Evolutionary conservation across 2,888 invertebrate species (phyloP).

Genomic region (Boloria selene): DNA sequence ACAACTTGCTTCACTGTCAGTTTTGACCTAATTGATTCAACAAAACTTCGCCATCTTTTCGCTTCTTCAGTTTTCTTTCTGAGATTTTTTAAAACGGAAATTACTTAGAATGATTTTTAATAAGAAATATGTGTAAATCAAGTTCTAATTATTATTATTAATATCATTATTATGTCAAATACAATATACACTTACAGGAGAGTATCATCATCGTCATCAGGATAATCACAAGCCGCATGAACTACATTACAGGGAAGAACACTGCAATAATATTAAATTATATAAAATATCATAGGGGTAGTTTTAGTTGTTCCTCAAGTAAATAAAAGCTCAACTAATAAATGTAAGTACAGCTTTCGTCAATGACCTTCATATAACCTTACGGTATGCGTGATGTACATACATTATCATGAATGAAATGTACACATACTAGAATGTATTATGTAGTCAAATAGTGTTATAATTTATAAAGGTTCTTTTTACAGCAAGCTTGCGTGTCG

Average conservation of each 20-base stretch:
- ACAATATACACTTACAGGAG: slow-evolving; percentile 61
- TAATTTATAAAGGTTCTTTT: slow-evolving; percentile 4
- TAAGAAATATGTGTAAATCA: background rate
- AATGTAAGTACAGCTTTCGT: background rate
- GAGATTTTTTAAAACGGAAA: background rate
- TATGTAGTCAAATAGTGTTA: background rate
- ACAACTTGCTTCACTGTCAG: slow-evolving; percentile 92
- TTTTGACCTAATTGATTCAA: slow-evolving; percentile 89
- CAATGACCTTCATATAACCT: background rate
- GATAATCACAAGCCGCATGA: slow-evolving; percentile 66
- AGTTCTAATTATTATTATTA: background rate
- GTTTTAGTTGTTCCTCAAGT: background rate
- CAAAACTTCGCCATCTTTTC: slow-evolving; percentile 86
- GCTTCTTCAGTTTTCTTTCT: slow-evolving; percentile 78
- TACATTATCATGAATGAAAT: background rate
- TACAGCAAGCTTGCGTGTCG: slow-evolving; percentile 21
- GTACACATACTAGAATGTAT: slow-evolving; percentile 8
- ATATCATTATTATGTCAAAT: slow-evolving; percentile 1
- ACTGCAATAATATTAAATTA: slow-evolving; percentile 53
- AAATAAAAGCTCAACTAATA: background rate
- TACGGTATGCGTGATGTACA: background rate
- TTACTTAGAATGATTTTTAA: slow-evolving; percentile 2
- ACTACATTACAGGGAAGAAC: slow-evolving; percentile 85
- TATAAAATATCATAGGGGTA: slow-evolving; percentile 38
- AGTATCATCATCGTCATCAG: slow-evolving; percentile 58